These are phyloP conservation scores for Nymphalis io DNA, from an alignment of 1,140 invertebrate genomes.

Conservation along the genomic window DNA sequence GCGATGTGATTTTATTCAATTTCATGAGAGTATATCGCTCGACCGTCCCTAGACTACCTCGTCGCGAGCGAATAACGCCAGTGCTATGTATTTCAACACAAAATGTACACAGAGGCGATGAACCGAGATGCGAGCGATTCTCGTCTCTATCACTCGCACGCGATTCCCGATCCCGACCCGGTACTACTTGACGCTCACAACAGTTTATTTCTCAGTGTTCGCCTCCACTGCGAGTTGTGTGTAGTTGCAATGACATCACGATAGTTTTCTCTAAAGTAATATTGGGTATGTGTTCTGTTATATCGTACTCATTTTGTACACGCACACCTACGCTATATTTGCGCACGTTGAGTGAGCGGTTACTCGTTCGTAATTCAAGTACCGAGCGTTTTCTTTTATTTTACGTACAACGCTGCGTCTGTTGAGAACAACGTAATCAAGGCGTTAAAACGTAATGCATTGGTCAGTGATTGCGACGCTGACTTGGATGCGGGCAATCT, in stretches of 20 bases:
- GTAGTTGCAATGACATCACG: constrained; percentile 12
- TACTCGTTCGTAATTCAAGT: constrained; percentile 32
- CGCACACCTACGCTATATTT: constrained; percentile 35
- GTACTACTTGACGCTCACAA: constrained; percentile 1
- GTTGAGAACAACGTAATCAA: constrained; percentile 45
- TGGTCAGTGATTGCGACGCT: constrained; percentile 43
- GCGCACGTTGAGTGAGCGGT: constrained; percentile 28
- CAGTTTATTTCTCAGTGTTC: constrained; percentile 11
- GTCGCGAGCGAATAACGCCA: constrained; percentile 22
- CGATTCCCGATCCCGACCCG: background rate
- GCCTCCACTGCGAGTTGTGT: constrained; percentile 6
- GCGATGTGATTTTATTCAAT: background rate
- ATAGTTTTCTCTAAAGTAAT: constrained; percentile 18
- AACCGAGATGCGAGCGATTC: constrained; percentile 29
- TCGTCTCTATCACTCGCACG: constrained; percentile 19
- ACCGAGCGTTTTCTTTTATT: constrained; percentile 29
- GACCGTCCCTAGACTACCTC: constrained; percentile 15
- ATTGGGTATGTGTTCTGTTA: constrained; percentile 25
- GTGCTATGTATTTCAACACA: constrained; percentile 8
- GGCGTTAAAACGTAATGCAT: constrained; percentile 57
- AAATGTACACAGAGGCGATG: constrained; percentile 14
- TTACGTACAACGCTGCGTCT: constrained; percentile 40
- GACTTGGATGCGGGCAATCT: constrained; percentile 40
- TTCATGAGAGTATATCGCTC: background rate
- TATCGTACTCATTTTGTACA: constrained; percentile 22